Conservation (phyloP, 2,113 vertebrate species). For the Daphoenositta chrysoptera region DNA sequence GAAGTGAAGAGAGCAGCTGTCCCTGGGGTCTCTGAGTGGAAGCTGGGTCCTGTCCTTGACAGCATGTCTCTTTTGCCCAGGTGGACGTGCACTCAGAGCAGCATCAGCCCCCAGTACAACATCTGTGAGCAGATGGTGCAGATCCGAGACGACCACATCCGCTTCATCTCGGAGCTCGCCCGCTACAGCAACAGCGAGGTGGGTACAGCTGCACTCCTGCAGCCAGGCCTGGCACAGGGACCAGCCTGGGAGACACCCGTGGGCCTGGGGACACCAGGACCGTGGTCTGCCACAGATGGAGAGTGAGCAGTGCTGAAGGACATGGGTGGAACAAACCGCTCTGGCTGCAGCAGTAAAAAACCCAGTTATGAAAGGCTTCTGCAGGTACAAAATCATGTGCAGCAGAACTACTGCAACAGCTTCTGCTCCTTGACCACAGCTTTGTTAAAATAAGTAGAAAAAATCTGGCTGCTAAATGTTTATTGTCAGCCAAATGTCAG, state of each 20-base stretch:
- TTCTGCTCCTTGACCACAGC: background rate
- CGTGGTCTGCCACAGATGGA: background rate
- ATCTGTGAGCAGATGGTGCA: constrained; percentile 99
- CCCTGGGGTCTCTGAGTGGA: background rate
- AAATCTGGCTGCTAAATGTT: background rate
- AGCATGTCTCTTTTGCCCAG: constrained; percentile 69
- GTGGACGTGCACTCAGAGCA: constrained; percentile 99
- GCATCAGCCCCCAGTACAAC: constrained; percentile 98
- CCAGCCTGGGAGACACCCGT: background rate
- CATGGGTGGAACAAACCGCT: background rate
- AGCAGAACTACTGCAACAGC: background rate
- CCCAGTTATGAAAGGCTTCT: background rate
- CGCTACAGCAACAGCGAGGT: constrained; percentile 99
- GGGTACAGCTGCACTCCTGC: background rate
- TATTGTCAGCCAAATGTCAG: background rate
- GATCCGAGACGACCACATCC: constrained; percentile 98
- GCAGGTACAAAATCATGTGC: background rate
- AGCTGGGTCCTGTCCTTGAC: background rate
- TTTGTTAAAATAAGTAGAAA: background rate
- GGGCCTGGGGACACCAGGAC: too few species aligned
- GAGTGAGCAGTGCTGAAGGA: background rate
- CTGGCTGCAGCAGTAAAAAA: background rate
- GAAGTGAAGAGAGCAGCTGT: background rate
- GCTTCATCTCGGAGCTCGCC: constrained; percentile 97
- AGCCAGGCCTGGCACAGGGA: accelerated